A percentile compares a stretch with the other conserved stretches of the same genome.
Evolutionary conservation across 2,888 invertebrate genomes (phyloP).

Genomic region (Pristionchus exspectatus): DNA sequence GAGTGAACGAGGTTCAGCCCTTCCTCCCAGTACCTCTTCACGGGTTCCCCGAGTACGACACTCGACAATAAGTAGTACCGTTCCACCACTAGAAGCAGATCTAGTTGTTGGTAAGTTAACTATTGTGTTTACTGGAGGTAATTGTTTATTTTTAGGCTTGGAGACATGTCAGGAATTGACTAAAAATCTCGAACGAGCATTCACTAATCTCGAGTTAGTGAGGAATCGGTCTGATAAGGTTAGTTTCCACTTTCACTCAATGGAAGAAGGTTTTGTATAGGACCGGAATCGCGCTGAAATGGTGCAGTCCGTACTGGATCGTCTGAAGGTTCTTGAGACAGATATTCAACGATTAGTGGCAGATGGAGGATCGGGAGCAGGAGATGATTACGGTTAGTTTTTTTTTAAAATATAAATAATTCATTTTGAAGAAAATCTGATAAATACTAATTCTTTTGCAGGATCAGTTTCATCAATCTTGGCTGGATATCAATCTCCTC

Average conservation of each 20-base stretch:
- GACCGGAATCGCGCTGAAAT: constrained; percentile 58
- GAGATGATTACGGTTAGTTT: constrained; percentile 44
- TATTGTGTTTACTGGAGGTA: background rate
- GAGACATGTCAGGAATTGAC: constrained; percentile 65
- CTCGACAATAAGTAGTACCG: constrained; percentile 43
- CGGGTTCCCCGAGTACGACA: constrained; percentile 30
- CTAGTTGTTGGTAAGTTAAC: constrained; percentile 21
- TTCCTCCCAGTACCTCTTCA: constrained; percentile 33
- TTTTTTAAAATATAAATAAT: background rate
- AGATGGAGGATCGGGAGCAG: constrained; percentile 55
- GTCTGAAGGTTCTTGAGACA: constrained; percentile 61
- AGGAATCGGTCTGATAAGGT: constrained; percentile 68
- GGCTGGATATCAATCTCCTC: constrained; percentile 58
- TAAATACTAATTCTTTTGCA: constrained; percentile 11
- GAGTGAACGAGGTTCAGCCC: constrained; percentile 40
- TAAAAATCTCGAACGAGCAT: constrained; percentile 64
- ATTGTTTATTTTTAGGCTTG: constrained; percentile 58
- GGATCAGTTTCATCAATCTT: constrained; percentile 60
- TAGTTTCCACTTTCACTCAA: background rate
- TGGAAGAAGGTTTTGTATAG: background rate
- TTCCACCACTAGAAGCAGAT: constrained; percentile 55
- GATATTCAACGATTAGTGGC: constrained; percentile 56
- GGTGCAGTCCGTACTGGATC: constrained; percentile 60
- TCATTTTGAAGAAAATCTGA: background rate
- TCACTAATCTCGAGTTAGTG: constrained; percentile 64